Evolutionary conservation across 2,113 vertebrate species (phyloP).

Genomic region (Syrrhaptes paradoxus): DNA sequence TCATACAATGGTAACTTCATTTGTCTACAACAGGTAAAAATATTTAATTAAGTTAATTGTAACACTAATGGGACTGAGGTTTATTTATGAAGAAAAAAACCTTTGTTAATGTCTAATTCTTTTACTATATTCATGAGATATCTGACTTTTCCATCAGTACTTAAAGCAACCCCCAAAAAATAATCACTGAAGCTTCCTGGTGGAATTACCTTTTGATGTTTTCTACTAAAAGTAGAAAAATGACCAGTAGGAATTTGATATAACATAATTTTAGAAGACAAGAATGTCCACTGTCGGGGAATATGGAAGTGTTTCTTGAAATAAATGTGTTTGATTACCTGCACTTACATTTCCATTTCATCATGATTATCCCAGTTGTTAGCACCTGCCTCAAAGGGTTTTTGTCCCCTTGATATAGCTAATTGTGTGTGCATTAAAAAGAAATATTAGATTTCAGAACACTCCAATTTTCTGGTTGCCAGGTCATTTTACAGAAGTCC

Average conservation of each 20-base stretch:
- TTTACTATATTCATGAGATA: not conserved
- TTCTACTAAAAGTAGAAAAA: constrained; percentile 3
- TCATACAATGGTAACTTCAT: not conserved
- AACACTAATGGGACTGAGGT: not conserved
- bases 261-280: not conserved
- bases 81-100: not conserved
- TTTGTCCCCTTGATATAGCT: not conserved
- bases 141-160: not conserved
- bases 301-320: not conserved
- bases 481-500: not conserved
- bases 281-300: not conserved
- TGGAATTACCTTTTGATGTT: not conserved
- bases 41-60: not conserved
- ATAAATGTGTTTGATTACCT: not conserved
- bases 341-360: not conserved
- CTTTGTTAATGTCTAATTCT: not conserved
- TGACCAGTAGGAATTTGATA: not conserved
- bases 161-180: constrained; percentile 15
- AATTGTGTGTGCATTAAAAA: not conserved
- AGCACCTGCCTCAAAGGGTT: not conserved
- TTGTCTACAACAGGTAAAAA: not conserved
- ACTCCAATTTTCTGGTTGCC: not conserved
- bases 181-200: not conserved
- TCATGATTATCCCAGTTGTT: not conserved
- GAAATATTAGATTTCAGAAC: not conserved